A percentile compares a stretch with the other conserved stretches of the same genome.
These are phyloP conservation scores for Noturus placidus DNA, from an alignment of 2,113 vertebrate species.

Conservation along the genomic window DNA sequence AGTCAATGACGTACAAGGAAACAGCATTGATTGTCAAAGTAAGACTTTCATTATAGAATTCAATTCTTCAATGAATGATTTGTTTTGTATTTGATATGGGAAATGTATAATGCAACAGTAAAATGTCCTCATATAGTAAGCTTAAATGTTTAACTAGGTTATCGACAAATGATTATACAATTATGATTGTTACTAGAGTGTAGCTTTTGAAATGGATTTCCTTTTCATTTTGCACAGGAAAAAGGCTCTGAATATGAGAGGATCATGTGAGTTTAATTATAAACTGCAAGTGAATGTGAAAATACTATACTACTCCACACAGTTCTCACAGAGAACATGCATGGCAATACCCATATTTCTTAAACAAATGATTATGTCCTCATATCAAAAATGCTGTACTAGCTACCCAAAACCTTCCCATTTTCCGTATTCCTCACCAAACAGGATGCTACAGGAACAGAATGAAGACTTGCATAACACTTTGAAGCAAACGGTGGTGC, in stretches of 20 bases:
- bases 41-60: constrained; percentile 23
- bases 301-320: not conserved
- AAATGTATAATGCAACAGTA: not conserved
- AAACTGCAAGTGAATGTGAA: not conserved
- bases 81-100: not conserved
- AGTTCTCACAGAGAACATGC: not conserved
- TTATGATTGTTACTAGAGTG: not conserved
- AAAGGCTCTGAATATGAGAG: constrained; percentile 56
- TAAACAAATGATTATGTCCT: constrained; percentile 7
- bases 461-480: constrained; percentile 68
- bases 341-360: not conserved
- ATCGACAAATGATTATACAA: not conserved
- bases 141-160: not conserved
- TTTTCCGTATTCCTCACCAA: not conserved
- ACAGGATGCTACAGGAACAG: constrained; percentile 67
- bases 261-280: constrained; percentile 67
- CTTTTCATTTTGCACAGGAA: constrained; percentile 60
- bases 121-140: not conserved
- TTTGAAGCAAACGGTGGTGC: constrained; percentile 64
- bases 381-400: not conserved
- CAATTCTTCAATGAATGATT: not conserved
- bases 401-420: not conserved
- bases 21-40: constrained; percentile 57
- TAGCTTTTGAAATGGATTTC: not conserved
- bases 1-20: constrained; percentile 53